Conservation (phyloP, 1,140 invertebrate species). For the Leguminivora glycinivorella region DNA sequence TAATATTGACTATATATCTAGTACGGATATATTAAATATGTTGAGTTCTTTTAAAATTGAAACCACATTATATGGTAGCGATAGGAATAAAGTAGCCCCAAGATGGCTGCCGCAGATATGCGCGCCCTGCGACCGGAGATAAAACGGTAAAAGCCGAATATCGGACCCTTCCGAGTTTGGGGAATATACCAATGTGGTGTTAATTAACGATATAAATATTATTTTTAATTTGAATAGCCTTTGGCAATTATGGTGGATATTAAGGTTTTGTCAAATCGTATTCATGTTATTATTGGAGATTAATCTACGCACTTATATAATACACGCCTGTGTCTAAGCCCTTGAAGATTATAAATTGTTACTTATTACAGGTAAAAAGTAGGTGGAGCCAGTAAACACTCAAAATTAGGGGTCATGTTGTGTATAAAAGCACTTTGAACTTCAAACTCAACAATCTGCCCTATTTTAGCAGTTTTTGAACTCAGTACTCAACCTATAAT, state of each 20-base stretch:
- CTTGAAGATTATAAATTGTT: no score
- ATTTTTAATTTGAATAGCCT: conserved; percentile 9
- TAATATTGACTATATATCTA: no score
- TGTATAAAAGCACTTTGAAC: no score
- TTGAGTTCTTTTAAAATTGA: neutral
- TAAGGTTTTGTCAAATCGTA: no score
- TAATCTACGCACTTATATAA: no score
- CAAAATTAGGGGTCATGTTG: no score
- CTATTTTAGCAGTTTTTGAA: conserved; percentile 39
- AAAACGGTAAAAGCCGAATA: conserved; percentile 67
- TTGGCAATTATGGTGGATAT: neutral
- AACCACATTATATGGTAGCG: neutral
- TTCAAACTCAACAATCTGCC: no score
- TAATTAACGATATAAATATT: conserved; percentile 20
- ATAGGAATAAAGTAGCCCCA: conserved; percentile 39
- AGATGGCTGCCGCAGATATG: conserved; percentile 66
- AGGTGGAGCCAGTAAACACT: no score
- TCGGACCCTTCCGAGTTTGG: conserved; percentile 40
- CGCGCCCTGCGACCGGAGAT: conserved; percentile 63
- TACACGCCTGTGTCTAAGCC: no score
- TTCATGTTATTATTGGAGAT: no score
- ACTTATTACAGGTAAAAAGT: no score
- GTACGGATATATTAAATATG: neutral
- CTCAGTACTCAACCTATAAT: conserved; percentile 37
- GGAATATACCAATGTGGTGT: conserved; percentile 24